Conservation (phyloP, 2,888 invertebrate genomes). For the Gisinianus flammeolus region DNA sequence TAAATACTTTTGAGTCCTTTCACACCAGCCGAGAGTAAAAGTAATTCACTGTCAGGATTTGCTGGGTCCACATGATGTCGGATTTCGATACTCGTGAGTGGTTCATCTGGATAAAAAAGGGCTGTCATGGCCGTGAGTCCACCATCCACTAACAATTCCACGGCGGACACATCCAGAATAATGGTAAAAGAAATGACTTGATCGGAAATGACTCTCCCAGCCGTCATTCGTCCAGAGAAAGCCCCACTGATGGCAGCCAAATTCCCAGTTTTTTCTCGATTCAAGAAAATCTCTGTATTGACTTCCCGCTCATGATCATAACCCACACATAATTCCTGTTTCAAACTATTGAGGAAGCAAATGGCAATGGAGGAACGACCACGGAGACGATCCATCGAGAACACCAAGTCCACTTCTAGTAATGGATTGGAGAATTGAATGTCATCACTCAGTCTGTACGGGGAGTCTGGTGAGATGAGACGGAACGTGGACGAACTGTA, state of each 20-base stretch:
- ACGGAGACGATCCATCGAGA: slow-evolving; percentile 21
- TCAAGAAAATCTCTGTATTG: slow-evolving; percentile 37
- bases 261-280: slow-evolving; percentile 44
- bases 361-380: slow-evolving; percentile 13
- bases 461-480: background rate
- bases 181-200: slow-evolving; percentile 40
- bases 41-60: slow-evolving; percentile 10
- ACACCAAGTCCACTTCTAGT: slow-evolving; percentile 33
- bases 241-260: slow-evolving; percentile 37
- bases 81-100: slow-evolving; percentile 32
- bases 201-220: slow-evolving; percentile 28
- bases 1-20: slow-evolving; percentile 35
- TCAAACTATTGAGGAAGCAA: slow-evolving; percentile 25
- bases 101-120: slow-evolving; percentile 47
- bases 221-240: slow-evolving; percentile 32
- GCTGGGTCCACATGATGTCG: slow-evolving; percentile 39
- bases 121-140: slow-evolving; percentile 52
- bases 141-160: slow-evolving; percentile 53
- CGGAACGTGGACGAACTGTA: background rate
- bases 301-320: slow-evolving; percentile 27
- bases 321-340: slow-evolving; percentile 41
- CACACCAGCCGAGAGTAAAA: background rate
- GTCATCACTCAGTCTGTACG: background rate
- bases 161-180: slow-evolving; percentile 46
- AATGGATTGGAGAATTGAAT: slow-evolving; percentile 30